Evolutionary conservation across 2,113 vertebrate species (phyloP), one percentile per base, ranked within the genome.

Genomic region (Thermophis baileyi): DNA sequence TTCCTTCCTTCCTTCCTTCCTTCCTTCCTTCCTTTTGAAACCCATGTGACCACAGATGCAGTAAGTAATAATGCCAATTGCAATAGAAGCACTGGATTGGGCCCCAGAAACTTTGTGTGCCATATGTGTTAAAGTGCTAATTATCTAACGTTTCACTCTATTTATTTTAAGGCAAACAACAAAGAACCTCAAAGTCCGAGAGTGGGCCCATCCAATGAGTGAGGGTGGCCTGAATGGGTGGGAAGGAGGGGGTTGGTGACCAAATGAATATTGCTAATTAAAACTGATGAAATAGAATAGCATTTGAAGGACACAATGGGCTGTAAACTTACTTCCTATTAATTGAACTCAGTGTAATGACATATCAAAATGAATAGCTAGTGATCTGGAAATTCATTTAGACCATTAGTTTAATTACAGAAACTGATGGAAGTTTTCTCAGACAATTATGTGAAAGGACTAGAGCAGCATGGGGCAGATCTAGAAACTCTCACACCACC

Each of bases 371-470:
- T 96, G 95, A 97, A 97, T 97, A 97, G 95, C 94, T 94, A 97
- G 95, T 96, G 96, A 97, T 96, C 96, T 96, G 94, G 96, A 97
- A 98, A 97, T 98, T 98, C 97, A 97, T 97, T 96, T 96, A 97
- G 96, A 96, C 93, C 95, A 96, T 97, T 97, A 96, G 95, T 97
- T 98, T 97, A 98, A 98, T 98, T 98, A 97, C 95, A 97, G 97
- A 97, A 98, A 95, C 91, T 85, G 95, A 97, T 97, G 97, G 94
- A 97, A 97, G 93, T 96, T 96, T 97, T 96, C 97, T 96, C 97
- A 97, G 97, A 97, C 95, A 97, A 97, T 97, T 97, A 96, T 94
- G 94, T 94, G 7, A 95, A 96, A 95, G 95, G 96, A 96, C 60
- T 89, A 6, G 94, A 97, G 96, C 94, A 95, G 91, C 6, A 90